Base-by-base conservation (phyloP, 2,113 vertebrate species). In the Speoplatyrhinus poulsoni region DNA sequence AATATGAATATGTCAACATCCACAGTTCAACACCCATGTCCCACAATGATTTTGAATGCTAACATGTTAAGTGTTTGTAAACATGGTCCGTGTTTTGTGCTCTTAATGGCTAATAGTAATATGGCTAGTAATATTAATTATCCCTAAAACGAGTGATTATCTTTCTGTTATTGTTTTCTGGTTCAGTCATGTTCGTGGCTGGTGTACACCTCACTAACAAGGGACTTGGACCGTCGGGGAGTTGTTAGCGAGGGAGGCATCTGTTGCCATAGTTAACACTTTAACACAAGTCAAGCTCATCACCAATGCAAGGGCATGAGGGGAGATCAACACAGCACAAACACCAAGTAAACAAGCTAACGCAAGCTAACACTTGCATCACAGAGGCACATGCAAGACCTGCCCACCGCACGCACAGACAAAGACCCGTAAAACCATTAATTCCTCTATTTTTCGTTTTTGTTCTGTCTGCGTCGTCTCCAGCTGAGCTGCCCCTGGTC, bases 271-370 rank as follows among this genome's bases (percentile, higher is more conserved):
- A 46, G 80, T 86, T 88, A 79, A 19, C 89, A 75, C 82, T 60
- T 63, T 85, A 26, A 46, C 5, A 46, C 6, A 69, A 84, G 82
- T 80, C 82, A 87, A 69, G 63, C 81, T 85, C 79, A 82, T 89
- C 84, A 82, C 82, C 73, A 62, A 67, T 60, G 72, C 66, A 54
- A 79, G 86, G 82, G 84, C 80, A 72, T 62, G 26, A 52, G 64
- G 70, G 58, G 73, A 75, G 62, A 84, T 81, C 85, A 88, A 82
- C 85, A 73, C 70, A 26, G 77, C 81, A 70, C 78, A 80, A 85
- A 86, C 78, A 77, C 60, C 49, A 17, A 73, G 80, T 67, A 87
- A 90, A 88, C 82, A 87, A 82, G 70, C 84, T 67, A 66, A 84
- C 87, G 81, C 84, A 87, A 82, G 70, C 84, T 67, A 66, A 84